Conservation (phyloP, 2,113 vertebrate species). For the Drymodes brunneopygia region DNA sequence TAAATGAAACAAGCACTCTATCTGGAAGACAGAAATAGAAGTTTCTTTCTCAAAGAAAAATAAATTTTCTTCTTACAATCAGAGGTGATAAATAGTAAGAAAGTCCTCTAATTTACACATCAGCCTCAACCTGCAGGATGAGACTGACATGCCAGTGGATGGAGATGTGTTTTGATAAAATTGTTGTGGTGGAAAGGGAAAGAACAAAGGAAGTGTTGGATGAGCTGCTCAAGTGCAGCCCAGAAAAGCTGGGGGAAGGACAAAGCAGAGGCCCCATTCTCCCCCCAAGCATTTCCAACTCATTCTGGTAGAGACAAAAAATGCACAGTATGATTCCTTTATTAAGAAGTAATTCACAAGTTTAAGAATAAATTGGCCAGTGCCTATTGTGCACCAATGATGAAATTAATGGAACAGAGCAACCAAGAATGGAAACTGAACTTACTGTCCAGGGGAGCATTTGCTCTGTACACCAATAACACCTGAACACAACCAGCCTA, state of each 20-base stretch:
- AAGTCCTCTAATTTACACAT: background rate
- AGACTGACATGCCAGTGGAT: background rate
- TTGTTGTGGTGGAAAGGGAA: background rate
- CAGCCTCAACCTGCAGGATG: background rate
- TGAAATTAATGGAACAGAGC: background rate
- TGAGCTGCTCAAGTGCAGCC: background rate
- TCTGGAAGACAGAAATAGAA: background rate
- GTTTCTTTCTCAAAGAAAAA: background rate
- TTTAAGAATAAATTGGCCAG: background rate
- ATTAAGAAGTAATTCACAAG: background rate
- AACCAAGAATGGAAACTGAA: background rate
- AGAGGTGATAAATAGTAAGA: background rate
- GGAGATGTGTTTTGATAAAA: background rate
- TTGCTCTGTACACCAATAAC: background rate
- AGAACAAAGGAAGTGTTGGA: background rate
- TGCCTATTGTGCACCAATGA: background rate
- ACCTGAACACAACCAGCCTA: background rate
- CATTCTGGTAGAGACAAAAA: background rate
- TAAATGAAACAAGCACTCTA: background rate
- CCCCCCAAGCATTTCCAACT: background rate
- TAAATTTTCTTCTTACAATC: background rate
- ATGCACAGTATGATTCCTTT: background rate
- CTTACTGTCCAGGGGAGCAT: background rate
- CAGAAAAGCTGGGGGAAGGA: background rate
- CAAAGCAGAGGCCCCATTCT: fast-evolving